Base-by-base conservation (phyloP, 2,888 invertebrate genomes). In the Limenitis arthemis region DNA sequence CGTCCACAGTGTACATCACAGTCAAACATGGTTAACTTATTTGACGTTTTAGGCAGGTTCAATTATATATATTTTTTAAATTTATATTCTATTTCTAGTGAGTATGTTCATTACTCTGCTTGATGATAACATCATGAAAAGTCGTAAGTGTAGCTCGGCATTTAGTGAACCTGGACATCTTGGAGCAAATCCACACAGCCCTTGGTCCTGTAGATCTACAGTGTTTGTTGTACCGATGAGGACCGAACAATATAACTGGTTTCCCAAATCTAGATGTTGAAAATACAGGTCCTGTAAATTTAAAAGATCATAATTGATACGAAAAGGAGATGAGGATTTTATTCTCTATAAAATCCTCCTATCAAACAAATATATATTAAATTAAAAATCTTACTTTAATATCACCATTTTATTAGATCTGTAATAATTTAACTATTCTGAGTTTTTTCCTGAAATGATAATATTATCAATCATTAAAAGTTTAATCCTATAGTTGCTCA, bases 181-280 rank as follows among this genome's bases (percentile, higher is more conserved):
- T 36, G 6, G 53, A 55, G 42, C 69, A 70, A 2, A 70, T 61
- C 77, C 75, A 75, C 20, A 54, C 58, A 4, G 52, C 50, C 31
- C 59, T 55, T 0, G 65, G 64, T 0, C 66, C 66, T 11, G 47
- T 63, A 40, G 66, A 67, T 34, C 68, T 67, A 47, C 64, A 68
- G 12, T 68, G 56, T 36, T 58, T 67, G 52, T 75, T 54, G 32
- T 49, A 56, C 11, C 56, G 48, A 9, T 51, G 51, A 9, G 29
- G 20, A 4, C 48, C 51, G 20, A 44, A 20, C 9, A 44, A 11
- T 33, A 56, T 48, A 5, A 56, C 70, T 0, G 73, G 73, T 5
- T 67, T 70, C 0, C 71, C 73, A 5, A 49, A 60, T 6, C 67
- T 61, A 0, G 70, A 68, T 1, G 55, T 53, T 7, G 64, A 61